phyloP scores from a whole-genome alignment of 2,797 vertebrate genomes.

The Dicrostonyx torquatus region DNA sequence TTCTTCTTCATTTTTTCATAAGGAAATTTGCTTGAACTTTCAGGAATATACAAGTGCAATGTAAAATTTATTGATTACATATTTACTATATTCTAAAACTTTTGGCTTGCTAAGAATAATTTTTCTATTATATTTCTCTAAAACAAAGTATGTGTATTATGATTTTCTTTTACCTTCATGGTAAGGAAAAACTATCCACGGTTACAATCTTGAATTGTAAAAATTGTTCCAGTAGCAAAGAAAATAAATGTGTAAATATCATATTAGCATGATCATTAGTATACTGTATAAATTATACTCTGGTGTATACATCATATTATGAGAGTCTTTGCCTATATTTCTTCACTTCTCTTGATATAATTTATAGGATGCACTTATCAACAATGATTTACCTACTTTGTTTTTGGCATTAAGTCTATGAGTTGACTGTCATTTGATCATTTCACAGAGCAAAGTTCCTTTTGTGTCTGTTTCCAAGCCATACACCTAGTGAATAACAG shows the following conservation, averaged over 20 bases:
- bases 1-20: not conserved
- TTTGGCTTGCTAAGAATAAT: not conserved
- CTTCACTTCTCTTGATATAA: not conserved
- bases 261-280: not conserved
- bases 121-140: not conserved
- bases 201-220: not conserved
- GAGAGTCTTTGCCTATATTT: not conserved
- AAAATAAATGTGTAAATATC: not conserved
- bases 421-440: not conserved
- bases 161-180: not conserved
- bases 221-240: not conserved
- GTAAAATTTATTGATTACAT: not conserved
- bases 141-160: not conserved
- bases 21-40: not conserved
- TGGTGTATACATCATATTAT: not conserved
- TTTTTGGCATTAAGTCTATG: not conserved
- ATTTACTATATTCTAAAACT: not conserved
- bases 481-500: not conserved
- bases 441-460: not conserved
- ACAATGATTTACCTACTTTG: not conserved
- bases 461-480: not conserved
- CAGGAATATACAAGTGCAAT: not conserved
- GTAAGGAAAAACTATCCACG: not conserved
- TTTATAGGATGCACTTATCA: not conserved
- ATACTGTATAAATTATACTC: not conserved